These are phyloP conservation scores for Pocillopora grandis DNA, from an alignment of 92 coral and sea anemone species.

Conservation along the genomic window DNA sequence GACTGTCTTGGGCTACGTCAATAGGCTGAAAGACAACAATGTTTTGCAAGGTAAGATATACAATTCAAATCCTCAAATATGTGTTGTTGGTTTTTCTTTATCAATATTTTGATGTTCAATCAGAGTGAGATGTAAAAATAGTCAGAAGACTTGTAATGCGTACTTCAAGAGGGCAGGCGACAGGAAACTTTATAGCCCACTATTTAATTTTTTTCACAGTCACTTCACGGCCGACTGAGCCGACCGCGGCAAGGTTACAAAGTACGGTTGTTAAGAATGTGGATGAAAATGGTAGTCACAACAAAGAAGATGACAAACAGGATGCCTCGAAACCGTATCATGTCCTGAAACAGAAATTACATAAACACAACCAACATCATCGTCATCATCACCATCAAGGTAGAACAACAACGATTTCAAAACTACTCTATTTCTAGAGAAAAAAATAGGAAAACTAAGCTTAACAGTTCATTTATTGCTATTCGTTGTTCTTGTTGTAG, in stretches of 20 bases:
- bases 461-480: not conserved
- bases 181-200: not conserved
- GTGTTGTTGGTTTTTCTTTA: too few species aligned
- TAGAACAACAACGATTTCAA: not conserved
- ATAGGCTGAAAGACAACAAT: constrained; percentile 53
- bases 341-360: constrained; percentile 7
- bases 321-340: constrained; percentile 18
- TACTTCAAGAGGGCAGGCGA: not conserved
- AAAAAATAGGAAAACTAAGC: not conserved
- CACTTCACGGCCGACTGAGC: constrained; percentile 17
- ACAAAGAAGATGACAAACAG: not conserved
- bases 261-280: constrained; percentile 2
- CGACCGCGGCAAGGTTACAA: constrained; percentile 25
- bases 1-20: constrained; percentile 75
- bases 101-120: too few species aligned
- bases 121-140: too few species aligned
- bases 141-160: not conserved
- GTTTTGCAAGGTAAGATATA: constrained; percentile 42
- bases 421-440: not conserved
- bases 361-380: constrained; percentile 27
- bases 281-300: not conserved
- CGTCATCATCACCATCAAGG: constrained; percentile 42
- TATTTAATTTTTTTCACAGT: not conserved
- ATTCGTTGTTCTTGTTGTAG: not conserved
- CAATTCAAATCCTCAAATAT: not conserved